Percentiles rank a stretch among this genome's conserved stretches.
Conservation (phyloP, 1,140 invertebrate genomes). For the Rhagoletis pomonella region DNA sequence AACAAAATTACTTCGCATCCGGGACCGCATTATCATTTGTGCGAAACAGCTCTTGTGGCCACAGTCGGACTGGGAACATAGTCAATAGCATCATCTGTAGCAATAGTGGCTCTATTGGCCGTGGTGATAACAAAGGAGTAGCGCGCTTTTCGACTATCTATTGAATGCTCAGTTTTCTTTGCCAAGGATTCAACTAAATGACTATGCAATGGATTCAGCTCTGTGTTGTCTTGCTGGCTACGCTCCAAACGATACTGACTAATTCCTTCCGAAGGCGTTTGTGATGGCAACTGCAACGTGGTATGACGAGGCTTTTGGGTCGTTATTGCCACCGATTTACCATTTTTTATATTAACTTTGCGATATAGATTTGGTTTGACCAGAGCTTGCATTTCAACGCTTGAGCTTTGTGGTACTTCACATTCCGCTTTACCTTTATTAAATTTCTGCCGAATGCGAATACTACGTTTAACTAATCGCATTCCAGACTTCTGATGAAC, state of each 20-base stretch:
- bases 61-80: not conserved
- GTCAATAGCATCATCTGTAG: constrained; percentile 11
- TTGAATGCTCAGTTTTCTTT: not conserved
- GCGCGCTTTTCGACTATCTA: not conserved
- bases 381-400: not conserved
- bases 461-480: constrained; percentile 9
- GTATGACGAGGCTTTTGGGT: not conserved
- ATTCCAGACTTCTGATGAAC: not conserved
- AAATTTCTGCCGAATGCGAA: not conserved
- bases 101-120: constrained; percentile 12
- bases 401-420: not conserved
- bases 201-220: constrained; percentile 3
- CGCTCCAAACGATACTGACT: constrained; percentile 2
- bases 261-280: not conserved
- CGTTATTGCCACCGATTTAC: no score
- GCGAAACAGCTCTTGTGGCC: not conserved
- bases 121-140: constrained; percentile 33
- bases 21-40: not conserved
- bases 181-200: constrained; percentile 23
- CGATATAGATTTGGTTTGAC: constrained; percentile 13
- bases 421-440: not conserved
- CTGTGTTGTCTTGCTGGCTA: not conserved
- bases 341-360: constrained; percentile 26
- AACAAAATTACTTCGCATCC: not conserved
- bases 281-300: not conserved